Evolutionary conservation across 2,797 vertebrate genomes (phyloP).

Genomic region (Clarias platycephalus): DNA sequence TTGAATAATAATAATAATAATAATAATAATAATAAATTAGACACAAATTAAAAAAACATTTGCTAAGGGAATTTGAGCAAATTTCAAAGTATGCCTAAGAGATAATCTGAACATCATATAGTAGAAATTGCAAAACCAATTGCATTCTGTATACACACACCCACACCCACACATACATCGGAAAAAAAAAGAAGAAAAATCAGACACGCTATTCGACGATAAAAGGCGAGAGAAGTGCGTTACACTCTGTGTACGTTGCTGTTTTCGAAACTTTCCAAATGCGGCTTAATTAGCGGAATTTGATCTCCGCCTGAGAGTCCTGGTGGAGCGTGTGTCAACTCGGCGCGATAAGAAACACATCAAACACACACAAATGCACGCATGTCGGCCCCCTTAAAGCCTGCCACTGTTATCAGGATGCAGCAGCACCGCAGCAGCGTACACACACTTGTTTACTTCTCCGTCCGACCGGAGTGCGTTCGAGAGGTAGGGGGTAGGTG

Average conservation of each 20-base stretch:
- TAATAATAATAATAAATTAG: background rate
- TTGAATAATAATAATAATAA: too few species aligned
- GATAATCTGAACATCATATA: too few species aligned
- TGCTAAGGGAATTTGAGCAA: too few species aligned
- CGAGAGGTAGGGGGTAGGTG: slow-evolving; percentile 4
- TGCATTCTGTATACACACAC: too few species aligned
- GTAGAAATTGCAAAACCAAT: too few species aligned
- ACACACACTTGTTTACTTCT: slow-evolving; percentile 23
- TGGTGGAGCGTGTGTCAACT: slow-evolving; percentile 68
- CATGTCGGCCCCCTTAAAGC: slow-evolving; percentile 72
- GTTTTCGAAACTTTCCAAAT: slow-evolving; percentile 30
- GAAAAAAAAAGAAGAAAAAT: background rate
- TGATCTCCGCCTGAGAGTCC: slow-evolving; percentile 35
- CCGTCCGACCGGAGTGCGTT: slow-evolving; percentile 19
- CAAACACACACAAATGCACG: slow-evolving; percentile 65
- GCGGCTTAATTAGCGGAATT: slow-evolving; percentile 39
- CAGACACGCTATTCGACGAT: background rate
- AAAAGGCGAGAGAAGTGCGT: background rate
- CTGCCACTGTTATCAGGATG: slow-evolving; percentile 78
- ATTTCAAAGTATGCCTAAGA: too few species aligned
- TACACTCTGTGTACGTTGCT: slow-evolving; percentile 1
- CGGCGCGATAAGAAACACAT: slow-evolving; percentile 74
- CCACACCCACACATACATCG: too few species aligned
- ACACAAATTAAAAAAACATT: background rate
- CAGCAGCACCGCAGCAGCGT: slow-evolving; percentile 62